A percentile compares a stretch with the other conserved stretches of the same genome.
These are phyloP conservation scores for Enteromius afrohamiltoni DNA, from an alignment of 2,797 vertebrate genomes.

Conservation along the genomic window DNA sequence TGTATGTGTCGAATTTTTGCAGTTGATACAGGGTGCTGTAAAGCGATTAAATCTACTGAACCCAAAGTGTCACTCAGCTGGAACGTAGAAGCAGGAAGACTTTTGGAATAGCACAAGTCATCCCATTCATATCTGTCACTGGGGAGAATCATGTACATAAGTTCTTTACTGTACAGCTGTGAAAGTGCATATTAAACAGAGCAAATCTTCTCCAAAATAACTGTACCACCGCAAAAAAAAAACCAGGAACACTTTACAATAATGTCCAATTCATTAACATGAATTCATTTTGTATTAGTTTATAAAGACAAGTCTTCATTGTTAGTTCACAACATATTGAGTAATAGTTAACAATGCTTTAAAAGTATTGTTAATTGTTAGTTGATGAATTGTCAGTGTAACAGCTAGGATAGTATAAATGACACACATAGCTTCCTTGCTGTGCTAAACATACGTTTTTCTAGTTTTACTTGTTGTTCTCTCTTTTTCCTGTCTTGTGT, in stretches of 20 bases:
- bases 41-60: background rate
- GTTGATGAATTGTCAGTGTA: background rate
- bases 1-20: background rate
- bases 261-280: background rate
- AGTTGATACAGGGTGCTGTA: background rate
- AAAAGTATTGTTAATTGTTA: background rate
- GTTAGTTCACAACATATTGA: background rate
- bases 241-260: background rate
- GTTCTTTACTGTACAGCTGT: background rate
- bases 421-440: background rate
- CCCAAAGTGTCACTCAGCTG: background rate
- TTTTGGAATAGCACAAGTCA: background rate
- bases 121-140: background rate
- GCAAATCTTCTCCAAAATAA: background rate
- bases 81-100: background rate
- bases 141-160: background rate
- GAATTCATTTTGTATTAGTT: background rate
- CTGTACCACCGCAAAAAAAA: background rate
- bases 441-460: background rate
- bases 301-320: background rate
- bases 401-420: background rate
- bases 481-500: background rate
- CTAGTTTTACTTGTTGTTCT: conserved; percentile 2
- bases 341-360: background rate
- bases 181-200: background rate